Base-by-base conservation (phyloP, 2,113 vertebrate species). In the Orycteropus afer region DNA sequence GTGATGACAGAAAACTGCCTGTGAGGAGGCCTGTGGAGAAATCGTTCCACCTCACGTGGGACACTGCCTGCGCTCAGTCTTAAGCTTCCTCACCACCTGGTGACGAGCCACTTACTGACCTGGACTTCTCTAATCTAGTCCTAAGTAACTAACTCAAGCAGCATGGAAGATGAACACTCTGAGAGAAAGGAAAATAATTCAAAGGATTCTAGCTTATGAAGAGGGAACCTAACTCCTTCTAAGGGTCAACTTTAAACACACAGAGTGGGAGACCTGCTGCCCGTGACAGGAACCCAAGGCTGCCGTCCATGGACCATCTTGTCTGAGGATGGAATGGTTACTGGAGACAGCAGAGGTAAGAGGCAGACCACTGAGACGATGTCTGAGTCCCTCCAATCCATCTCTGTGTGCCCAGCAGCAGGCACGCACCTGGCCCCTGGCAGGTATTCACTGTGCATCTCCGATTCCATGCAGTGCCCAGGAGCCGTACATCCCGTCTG, bases 51-150 rank as follows among this genome's bases (percentile, higher is more conserved):
- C 27, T 7, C 15, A 37, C 4, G 0, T 0, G 11, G 51, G 12
- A 42, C 45, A 69, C 6, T 1, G 29, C 61, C 22, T 71, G 37
- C 83, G 40, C 27, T 29, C 67, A 1, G 1, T 57, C n/a, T 4
- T 0, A 45, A 71, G 51, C 45, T 55, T 45, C 78, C n/a, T 63
- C 51, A 25, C 57, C 81, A 5, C 29, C 34, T 0, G 1, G 32
- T 6, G 20, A 57, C 0, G 11, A 76, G 9, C 51, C 0, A 6
- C 32, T 10, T 1, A 8, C 0, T 1, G 37, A 29, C 49, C 0
- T 25, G 15, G 77, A 3, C 23, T 1, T 20, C 29, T 40, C 49
- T 13, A 17, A 17, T 37, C 67, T 10, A 2, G 23, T 22, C 65
- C 27, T 32, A 9, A 29, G 32, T 5, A n/a, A n/a, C n/a, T n/a